phyloP scores from a whole-genome alignment of 2,888 invertebrate species.

The Dendrolimus houi region DNA sequence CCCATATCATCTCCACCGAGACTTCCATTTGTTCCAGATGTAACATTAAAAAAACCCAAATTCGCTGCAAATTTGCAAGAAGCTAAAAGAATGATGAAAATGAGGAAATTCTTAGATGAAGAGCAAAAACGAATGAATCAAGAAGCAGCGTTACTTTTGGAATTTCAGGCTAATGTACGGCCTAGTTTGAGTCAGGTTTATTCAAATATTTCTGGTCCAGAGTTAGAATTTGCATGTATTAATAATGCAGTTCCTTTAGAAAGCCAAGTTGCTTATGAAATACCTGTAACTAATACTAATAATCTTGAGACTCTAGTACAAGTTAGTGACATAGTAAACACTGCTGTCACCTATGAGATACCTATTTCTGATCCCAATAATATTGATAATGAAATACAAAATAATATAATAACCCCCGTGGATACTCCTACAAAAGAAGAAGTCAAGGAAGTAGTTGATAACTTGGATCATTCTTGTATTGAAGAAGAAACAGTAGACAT shows the following conservation, averaged over 20 bases:
- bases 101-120: constrained; percentile 79
- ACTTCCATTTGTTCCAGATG: constrained; percentile 60
- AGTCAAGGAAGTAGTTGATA: not conserved
- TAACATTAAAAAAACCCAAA: constrained; percentile 79
- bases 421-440: not conserved
- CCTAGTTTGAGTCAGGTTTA: constrained; percentile 67
- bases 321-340: not conserved
- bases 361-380: not conserved
- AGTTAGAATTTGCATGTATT: constrained; percentile 65
- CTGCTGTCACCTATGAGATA: not conserved
- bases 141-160: constrained; percentile 61
- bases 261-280: constrained; percentile 6
- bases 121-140: constrained; percentile 75
- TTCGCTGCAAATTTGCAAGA: constrained; percentile 81
- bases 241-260: constrained; percentile 11
- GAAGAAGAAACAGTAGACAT: constrained; percentile 8
- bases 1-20: constrained; percentile 51
- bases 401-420: not conserved
- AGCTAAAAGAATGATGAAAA: constrained; percentile 80
- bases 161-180: constrained; percentile 68
- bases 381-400: not conserved
- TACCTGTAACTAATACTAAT: not conserved
- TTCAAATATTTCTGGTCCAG: constrained; percentile 66
- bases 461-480: constrained; percentile 1
- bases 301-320: not conserved